Conservation (phyloP, 2,888 invertebrate species). For the Tupiocoris notatus region DNA sequence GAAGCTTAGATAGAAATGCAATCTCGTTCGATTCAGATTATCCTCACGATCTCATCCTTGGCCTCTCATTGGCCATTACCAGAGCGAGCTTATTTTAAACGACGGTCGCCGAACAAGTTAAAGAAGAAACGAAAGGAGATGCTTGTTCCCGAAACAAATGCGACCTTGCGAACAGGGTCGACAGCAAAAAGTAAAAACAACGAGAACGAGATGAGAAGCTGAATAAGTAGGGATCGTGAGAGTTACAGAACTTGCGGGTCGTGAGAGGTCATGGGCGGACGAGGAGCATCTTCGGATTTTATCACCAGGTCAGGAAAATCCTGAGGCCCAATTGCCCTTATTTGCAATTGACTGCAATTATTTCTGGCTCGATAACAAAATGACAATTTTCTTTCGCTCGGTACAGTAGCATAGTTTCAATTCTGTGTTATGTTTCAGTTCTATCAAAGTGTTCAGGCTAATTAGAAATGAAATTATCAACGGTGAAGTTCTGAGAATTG, state of each 20-base stretch:
- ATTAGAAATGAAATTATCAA: no score
- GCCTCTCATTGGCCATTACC: background rate
- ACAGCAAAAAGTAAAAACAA: background rate
- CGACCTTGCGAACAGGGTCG: background rate
- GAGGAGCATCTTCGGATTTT: background rate
- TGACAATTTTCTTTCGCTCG: no score
- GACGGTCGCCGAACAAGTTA: background rate
- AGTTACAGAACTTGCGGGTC: background rate
- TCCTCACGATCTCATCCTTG: background rate
- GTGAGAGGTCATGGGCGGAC: background rate
- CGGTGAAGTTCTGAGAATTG: no score
- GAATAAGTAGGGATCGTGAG: background rate
- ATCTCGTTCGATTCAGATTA: no score
- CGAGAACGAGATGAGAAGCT: background rate
- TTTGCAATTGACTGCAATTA: no score
- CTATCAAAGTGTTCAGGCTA: no score
- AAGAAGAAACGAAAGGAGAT: background rate
- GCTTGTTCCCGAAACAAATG: background rate
- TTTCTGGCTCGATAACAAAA: no score
- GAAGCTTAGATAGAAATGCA: no score
- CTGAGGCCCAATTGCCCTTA: background rate
- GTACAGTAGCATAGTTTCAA: no score
- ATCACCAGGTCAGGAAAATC: background rate
- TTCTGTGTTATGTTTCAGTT: no score
- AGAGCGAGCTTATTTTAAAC: background rate